phyloP scores from a whole-genome alignment of 2,113 vertebrate species.

The Panthera uncia region DNA sequence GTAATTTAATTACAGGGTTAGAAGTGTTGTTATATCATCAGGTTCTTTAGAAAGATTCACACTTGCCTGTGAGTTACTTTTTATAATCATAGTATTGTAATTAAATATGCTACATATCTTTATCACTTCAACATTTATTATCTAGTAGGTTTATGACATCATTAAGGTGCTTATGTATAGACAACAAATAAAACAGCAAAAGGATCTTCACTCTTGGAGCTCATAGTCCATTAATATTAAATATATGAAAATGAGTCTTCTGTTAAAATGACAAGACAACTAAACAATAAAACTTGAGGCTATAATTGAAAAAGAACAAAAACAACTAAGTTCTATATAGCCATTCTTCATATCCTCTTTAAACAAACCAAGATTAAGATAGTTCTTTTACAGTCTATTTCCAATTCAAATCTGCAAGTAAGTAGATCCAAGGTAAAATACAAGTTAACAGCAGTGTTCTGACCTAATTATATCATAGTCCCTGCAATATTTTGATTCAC shows the following conservation, averaged over 20 bases:
- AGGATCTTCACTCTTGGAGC: background rate
- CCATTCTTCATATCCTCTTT: background rate
- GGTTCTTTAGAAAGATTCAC: background rate
- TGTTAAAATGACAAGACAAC: background rate
- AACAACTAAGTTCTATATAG: background rate
- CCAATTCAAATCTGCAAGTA: background rate
- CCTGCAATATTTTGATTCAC: background rate
- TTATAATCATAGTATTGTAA: background rate
- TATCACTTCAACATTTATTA: background rate
- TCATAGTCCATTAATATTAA: background rate
- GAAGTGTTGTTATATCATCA: background rate
- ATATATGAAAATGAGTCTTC: background rate
- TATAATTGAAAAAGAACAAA: background rate
- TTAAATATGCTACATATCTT: background rate
- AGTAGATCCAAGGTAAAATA: background rate
- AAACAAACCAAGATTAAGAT: background rate
- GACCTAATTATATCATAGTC: background rate
- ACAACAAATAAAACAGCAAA: background rate
- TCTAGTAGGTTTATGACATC: background rate
- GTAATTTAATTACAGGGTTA: slow-evolving; percentile 2
- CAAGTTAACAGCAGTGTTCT: background rate
- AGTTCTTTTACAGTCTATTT: background rate
- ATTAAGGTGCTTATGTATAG: background rate
- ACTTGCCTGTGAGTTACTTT: background rate
- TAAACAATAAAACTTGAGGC: background rate